A percentile compares a stretch with the other conserved stretches of the same genome.
Evolutionary conservation across 2,113 vertebrate species (phyloP).

Genomic region (Nettapus auritus): DNA sequence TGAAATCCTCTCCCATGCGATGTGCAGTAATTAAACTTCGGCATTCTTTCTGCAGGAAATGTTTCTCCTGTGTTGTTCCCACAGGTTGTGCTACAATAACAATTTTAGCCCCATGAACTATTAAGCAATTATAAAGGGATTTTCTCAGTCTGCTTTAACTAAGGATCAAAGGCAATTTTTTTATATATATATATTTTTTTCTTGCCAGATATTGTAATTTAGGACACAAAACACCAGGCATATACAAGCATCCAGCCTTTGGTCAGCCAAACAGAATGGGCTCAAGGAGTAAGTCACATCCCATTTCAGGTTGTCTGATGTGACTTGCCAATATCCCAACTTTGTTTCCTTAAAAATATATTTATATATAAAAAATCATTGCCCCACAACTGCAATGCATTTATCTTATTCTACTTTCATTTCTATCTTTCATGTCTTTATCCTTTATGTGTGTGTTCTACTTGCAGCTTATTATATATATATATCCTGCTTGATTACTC

Average conservation of each 20-base stretch:
- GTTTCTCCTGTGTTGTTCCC: constrained; percentile 70
- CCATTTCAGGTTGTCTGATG: not conserved
- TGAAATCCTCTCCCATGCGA: constrained; percentile 75
- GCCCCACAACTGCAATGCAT: not conserved
- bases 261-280: not conserved
- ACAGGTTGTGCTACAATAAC: constrained; percentile 61
- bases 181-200: not conserved
- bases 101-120: constrained; percentile 28
- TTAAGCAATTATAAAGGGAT: constrained; percentile 63
- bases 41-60: constrained; percentile 80
- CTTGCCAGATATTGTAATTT: constrained; percentile 13
- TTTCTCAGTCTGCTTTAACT: constrained; percentile 70
- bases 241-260: not conserved
- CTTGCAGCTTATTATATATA: not conserved
- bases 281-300: not conserved
- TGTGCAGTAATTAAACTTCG: constrained; percentile 84
- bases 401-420: not conserved
- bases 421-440: not conserved
- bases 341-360: not conserved
- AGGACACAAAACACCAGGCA: not conserved
- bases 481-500: rapidly evolving
- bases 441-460: not conserved
- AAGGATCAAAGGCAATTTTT: constrained; percentile 39
- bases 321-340: not conserved
- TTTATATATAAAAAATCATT: not conserved